These are phyloP conservation scores for Chironomus tentans DNA, from an alignment of 2,888 invertebrate species.

Conservation along the genomic window DNA sequence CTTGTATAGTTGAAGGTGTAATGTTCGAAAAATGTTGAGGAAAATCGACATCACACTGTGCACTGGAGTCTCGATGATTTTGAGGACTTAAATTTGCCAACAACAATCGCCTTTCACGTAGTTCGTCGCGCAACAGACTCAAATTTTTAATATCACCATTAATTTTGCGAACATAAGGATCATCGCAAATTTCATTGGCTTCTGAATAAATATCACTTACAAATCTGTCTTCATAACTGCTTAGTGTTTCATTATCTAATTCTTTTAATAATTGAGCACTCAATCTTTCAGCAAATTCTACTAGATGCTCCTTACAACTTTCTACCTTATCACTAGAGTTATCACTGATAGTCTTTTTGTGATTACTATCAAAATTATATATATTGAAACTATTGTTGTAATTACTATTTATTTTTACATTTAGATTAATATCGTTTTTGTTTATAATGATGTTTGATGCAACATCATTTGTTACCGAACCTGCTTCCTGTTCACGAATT, in stretches of 20 bases:
- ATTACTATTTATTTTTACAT: slow-evolving; percentile 30
- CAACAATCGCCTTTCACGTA: slow-evolving; percentile 41
- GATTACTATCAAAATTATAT: background rate
- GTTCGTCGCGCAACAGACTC: slow-evolving; percentile 38
- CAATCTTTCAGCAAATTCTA: slow-evolving; percentile 72
- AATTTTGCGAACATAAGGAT: slow-evolving; percentile 29
- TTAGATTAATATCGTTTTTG: slow-evolving; percentile 48
- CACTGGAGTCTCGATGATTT: slow-evolving; percentile 37
- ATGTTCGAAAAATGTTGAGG: background rate
- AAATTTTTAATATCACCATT: slow-evolving; percentile 36
- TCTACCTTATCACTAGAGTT: slow-evolving; percentile 35
- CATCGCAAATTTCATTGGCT: slow-evolving; percentile 8
- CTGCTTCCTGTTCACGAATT: slow-evolving; percentile 42
- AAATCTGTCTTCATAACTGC: slow-evolving; percentile 35
- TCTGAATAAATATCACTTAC: slow-evolving; percentile 29
- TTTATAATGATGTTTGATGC: slow-evolving; percentile 45
- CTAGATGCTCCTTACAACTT: slow-evolving; percentile 59
- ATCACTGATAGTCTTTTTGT: background rate
- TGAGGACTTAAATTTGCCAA: slow-evolving; percentile 43
- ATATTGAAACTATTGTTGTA: background rate
- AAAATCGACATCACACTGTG: slow-evolving; percentile 31
- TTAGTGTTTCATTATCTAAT: slow-evolving; percentile 49
- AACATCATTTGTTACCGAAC: slow-evolving; percentile 30
- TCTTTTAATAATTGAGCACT: slow-evolving; percentile 71
- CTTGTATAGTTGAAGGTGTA: slow-evolving; percentile 12